A percentile compares a stretch with the other conserved stretches of the same genome.
Evolutionary conservation across 1,140 invertebrate genomes (phyloP).

Genomic region (Pteromalus puparum): DNA sequence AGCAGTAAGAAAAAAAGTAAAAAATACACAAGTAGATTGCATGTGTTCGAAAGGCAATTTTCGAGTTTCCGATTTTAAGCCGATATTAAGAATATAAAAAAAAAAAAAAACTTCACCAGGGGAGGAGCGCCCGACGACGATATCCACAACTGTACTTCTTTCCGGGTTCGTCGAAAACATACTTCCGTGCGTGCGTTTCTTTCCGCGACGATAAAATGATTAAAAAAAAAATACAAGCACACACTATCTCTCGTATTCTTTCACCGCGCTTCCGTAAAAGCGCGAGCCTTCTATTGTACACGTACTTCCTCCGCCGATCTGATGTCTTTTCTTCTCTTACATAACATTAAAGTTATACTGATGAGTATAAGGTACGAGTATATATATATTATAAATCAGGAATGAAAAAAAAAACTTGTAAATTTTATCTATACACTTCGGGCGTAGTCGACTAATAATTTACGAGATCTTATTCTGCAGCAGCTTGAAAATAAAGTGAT

Average conservation of each 20-base stretch:
- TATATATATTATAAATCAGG: not conserved
- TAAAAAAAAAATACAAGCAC: conserved; percentile 22
- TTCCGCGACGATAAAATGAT: conserved; percentile 6
- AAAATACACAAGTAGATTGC: conserved; percentile 37
- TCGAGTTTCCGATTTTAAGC: conserved; percentile 28
- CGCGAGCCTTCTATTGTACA: conserved; percentile 33
- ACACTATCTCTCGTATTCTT: conserved; percentile 29
- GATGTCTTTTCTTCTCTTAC: conserved; percentile 31
- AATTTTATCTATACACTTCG: conserved; percentile 46
- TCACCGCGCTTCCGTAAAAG: conserved; percentile 6
- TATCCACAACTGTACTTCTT: conserved; percentile 1
- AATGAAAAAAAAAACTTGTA: conserved; percentile 18
- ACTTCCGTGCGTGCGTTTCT: not conserved
- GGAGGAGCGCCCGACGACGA: not conserved
- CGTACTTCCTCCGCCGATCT: conserved; percentile 37
- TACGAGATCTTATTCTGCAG: conserved; percentile 19
- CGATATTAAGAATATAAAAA: not conserved
- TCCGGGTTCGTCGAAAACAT: not conserved
- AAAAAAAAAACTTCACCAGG: not conserved
- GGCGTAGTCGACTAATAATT: conserved; percentile 27
- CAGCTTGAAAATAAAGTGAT: conserved; percentile 46
- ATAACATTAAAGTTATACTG: conserved; percentile 20
- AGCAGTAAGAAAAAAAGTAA: conserved; percentile 12
- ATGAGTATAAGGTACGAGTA: conserved; percentile 5
- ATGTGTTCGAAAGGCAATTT: conserved; percentile 35